phyloP scores from a whole-genome alignment of 2,888 invertebrate genomes.

The Leucoma salicis region DNA sequence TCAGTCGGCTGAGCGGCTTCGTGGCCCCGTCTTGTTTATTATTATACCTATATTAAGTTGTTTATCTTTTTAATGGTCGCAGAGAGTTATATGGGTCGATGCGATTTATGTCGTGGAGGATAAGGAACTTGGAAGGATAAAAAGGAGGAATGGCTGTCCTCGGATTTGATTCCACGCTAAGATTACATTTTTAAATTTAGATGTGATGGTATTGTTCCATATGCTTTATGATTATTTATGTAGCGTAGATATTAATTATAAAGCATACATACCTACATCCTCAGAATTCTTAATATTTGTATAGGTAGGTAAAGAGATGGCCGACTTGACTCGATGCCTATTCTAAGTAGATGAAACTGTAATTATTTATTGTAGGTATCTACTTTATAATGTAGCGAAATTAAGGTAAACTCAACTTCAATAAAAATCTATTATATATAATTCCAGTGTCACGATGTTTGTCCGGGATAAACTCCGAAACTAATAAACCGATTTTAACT shows the following conservation, averaged over 20 bases:
- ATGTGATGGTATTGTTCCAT: constrained; percentile 62
- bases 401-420: no score
- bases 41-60: constrained; percentile 81
- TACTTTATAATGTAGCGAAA: no score
- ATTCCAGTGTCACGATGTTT: no score
- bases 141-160: constrained; percentile 66
- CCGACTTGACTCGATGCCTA: no score
- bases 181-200: constrained; percentile 80
- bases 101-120: constrained; percentile 73
- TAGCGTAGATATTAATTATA: constrained; percentile 10
- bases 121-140: constrained; percentile 64
- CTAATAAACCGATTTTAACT: no score
- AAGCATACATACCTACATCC: background rate
- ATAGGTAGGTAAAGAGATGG: constrained; percentile 17
- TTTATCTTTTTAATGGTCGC: constrained; percentile 79
- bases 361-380: no score
- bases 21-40: constrained; percentile 69
- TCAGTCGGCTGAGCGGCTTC: constrained; percentile 53
- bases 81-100: constrained; percentile 76
- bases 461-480: no score
- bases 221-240: constrained; percentile 38
- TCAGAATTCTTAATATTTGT: no score
- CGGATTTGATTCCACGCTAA: constrained; percentile 61
- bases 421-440: no score
- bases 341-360: no score